These are phyloP conservation scores for Poeciliopsis prolifica DNA, from an alignment of 2,113 vertebrate species.

Conservation along the genomic window DNA sequence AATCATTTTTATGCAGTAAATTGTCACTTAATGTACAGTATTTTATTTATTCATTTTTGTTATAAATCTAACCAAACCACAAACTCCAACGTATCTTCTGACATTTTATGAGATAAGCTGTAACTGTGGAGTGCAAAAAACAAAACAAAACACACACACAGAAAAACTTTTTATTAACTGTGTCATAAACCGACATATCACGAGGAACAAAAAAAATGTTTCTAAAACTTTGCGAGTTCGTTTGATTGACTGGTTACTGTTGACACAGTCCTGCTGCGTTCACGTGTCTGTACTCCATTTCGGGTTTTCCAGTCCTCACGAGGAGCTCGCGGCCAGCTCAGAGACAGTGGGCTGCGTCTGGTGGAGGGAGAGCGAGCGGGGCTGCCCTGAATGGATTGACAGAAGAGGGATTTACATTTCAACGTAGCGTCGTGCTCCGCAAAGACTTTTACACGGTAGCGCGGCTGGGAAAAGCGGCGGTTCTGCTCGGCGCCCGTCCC, in stretches of 20 bases:
- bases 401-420: slow-evolving; percentile 72
- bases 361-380: slow-evolving; percentile 74
- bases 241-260: not conserved
- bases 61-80: too few relatives aligned
- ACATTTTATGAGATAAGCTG: too few relatives aligned
- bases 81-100: too few relatives aligned
- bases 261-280: not conserved
- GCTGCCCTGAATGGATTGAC: slow-evolving; percentile 71
- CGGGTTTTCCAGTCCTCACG: slow-evolving; percentile 69
- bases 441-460: slow-evolving; percentile 28
- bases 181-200: not conserved
- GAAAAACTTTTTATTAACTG: too few relatives aligned
- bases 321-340: slow-evolving; percentile 50
- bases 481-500: slow-evolving; percentile 17
- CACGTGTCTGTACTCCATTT: slow-evolving; percentile 55
- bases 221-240: not conserved
- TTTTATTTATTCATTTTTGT: too few relatives aligned
- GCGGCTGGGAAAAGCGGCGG: slow-evolving; percentile 14
- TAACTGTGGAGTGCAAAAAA: too few relatives aligned
- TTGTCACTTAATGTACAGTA: too few relatives aligned
- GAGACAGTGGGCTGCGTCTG: slow-evolving; percentile 71
- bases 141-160: too few relatives aligned
- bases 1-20: too few relatives aligned
- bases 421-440: slow-evolving; percentile 53
- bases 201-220: not conserved